Percentiles rank a stretch among this genome's conserved stretches.
phyloP scores from a whole-genome alignment of 92 coral and sea anemone species.

The Palythoa heliodiscus region DNA sequence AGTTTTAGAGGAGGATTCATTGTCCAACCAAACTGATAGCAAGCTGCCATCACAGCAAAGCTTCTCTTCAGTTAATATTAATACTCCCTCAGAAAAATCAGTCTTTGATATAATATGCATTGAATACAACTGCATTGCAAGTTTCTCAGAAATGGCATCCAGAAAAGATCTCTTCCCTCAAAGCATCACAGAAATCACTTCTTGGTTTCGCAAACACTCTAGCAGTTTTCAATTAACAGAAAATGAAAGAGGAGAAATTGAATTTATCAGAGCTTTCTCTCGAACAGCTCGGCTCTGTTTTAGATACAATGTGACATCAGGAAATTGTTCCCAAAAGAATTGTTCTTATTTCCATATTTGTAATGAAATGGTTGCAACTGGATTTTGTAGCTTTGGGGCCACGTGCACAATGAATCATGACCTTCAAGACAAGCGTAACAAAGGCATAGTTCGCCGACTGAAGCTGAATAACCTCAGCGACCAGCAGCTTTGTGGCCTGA shows the following conservation, averaged over 20 bases:
- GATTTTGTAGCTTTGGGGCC: constrained; percentile 56
- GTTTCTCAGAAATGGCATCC: constrained; percentile 40
- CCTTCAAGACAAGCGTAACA: constrained; percentile 57
- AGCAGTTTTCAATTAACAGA: constrained; percentile 50
- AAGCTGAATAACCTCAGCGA: constrained; percentile 47
- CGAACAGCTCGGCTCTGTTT: constrained; percentile 54
- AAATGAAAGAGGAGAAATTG: constrained; percentile 46
- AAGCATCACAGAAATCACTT: constrained; percentile 38
- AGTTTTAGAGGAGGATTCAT: not conserved
- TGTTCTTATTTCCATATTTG: constrained; percentile 74
- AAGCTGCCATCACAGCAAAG: not conserved
- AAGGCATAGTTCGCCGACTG: constrained; percentile 50
- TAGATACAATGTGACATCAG: constrained; percentile 38
- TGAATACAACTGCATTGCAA: constrained; percentile 48
- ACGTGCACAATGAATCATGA: constrained; percentile 58
- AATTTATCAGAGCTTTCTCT: constrained; percentile 36
- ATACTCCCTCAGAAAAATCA: constrained; percentile 38
- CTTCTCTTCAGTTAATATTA: not conserved
- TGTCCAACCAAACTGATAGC: not conserved
- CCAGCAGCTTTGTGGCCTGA: constrained; percentile 63
- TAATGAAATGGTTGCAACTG: constrained; percentile 57
- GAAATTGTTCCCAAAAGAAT: constrained; percentile 38
- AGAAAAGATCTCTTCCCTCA: constrained; percentile 52
- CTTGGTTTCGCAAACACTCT: constrained; percentile 48
- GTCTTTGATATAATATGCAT: constrained; percentile 55